Evolutionary conservation across 2,113 vertebrate species (phyloP).

Genomic region (Neogobius melanostomus): DNA sequence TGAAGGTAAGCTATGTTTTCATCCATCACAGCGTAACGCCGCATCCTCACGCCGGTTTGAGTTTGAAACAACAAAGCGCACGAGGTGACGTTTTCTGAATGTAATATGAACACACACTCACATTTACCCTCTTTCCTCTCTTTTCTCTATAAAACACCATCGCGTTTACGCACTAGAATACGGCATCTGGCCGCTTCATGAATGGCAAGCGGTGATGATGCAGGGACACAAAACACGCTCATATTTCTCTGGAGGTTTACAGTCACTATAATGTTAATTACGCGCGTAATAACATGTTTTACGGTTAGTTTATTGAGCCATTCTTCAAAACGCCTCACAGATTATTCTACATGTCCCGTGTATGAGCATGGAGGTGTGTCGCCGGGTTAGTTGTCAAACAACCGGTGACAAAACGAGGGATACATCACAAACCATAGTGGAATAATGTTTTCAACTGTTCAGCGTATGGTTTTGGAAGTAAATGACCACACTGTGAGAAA

Average conservation of each 20-base stretch:
- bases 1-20: slow-evolving; percentile 76
- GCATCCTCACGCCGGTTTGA: slow-evolving; percentile 58
- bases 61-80: slow-evolving; percentile 64
- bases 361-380: slow-evolving; percentile 42
- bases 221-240: slow-evolving; percentile 41
- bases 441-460: neutral
- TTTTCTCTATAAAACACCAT: neutral
- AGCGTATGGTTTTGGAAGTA: neutral
- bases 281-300: neutral
- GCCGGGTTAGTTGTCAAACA: slow-evolving; percentile 30
- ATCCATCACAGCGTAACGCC: slow-evolving; percentile 39
- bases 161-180: neutral
- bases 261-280: slow-evolving; percentile 19
- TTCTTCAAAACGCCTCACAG: neutral
- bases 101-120: neutral
- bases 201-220: slow-evolving; percentile 14
- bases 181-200: neutral
- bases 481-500: neutral
- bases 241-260: slow-evolving; percentile 47
- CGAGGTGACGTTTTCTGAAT: neutral
- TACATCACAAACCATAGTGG: neutral
- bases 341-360: neutral
- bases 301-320: neutral
- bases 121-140: neutral
- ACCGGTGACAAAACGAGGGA: slow-evolving; percentile 1